Evolutionary conservation across 2,888 invertebrate species (phyloP).

Genomic region (Caradrina clavipalpis): DNA sequence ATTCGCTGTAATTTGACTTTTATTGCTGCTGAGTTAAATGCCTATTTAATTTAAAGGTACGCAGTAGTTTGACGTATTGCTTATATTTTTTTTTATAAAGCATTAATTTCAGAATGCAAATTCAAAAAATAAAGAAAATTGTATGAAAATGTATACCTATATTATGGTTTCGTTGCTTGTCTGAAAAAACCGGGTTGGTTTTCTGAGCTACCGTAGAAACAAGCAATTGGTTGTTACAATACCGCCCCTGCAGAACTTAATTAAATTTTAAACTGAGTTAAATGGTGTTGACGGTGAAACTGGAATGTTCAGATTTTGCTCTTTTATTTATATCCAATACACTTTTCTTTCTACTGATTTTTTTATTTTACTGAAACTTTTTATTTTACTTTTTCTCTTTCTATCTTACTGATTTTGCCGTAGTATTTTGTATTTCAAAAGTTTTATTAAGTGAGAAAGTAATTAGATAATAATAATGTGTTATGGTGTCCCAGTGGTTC

Average conservation of each 20-base stretch:
- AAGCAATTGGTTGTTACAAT: constrained; percentile 33
- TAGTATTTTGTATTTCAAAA: no score
- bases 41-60: not conserved
- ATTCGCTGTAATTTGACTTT: constrained; percentile 15
- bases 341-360: no score
- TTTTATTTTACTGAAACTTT: no score
- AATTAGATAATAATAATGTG: no score
- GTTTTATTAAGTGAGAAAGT: no score
- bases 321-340: not conserved
- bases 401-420: no score
- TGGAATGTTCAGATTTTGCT: not conserved
- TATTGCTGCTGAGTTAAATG: not conserved
- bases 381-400: no score
- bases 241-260: constrained; percentile 13
- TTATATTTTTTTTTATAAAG: no score
- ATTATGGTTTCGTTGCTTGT: constrained; percentile 10
- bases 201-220: constrained; percentile 13
- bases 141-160: not conserved
- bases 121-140: not conserved
- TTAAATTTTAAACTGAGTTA: constrained; percentile 17
- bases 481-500: no score
- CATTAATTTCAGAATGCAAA: not conserved
- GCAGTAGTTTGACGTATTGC: not conserved
- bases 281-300: constrained; percentile 5
- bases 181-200: constrained; percentile 21